These are phyloP conservation scores for Telenomus remus DNA, from an alignment of 1,140 invertebrate species.

Conservation along the genomic window DNA sequence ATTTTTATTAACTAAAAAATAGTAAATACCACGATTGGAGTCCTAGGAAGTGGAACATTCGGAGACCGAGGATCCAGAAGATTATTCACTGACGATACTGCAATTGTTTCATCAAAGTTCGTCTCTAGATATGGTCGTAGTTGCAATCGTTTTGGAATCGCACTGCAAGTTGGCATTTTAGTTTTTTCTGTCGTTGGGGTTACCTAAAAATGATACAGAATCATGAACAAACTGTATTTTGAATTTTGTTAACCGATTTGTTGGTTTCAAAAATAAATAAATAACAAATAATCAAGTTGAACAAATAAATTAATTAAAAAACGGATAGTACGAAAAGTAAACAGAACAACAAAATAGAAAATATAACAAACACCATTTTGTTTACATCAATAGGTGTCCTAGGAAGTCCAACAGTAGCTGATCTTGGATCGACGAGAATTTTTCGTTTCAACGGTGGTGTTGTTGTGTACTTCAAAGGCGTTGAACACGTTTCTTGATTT, in stretches of 20 bases:
- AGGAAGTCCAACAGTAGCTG: slow-evolving; percentile 61
- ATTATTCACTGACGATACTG: slow-evolving; percentile 32
- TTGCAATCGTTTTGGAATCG: slow-evolving; percentile 65
- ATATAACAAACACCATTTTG: slow-evolving; percentile 7
- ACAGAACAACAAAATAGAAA: too few species aligned
- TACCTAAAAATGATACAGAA: slow-evolving; percentile 47
- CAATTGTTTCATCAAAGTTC: slow-evolving; percentile 62
- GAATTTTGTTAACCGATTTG: too few species aligned
- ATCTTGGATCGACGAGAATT: slow-evolving; percentile 64
- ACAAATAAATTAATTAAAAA: too few species aligned
- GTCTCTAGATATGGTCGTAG: slow-evolving; percentile 66
- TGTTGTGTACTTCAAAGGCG: slow-evolving; percentile 27
- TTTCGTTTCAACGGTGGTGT: slow-evolving; percentile 58
- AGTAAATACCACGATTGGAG: slow-evolving; percentile 59
- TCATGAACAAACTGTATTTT: neutral
- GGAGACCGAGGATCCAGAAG: slow-evolving; percentile 53
- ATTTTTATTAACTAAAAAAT: slow-evolving; percentile 3
- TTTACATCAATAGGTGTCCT: slow-evolving; percentile 68
- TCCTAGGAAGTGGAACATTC: slow-evolving; percentile 53
- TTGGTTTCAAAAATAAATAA: too few species aligned
- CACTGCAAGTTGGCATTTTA: slow-evolving; percentile 37
- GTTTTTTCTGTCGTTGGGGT: slow-evolving; percentile 48
- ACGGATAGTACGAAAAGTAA: too few species aligned
- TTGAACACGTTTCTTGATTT: slow-evolving; percentile 1
- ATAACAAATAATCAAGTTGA: too few species aligned